These are phyloP conservation scores for Ianthella basta DNA, from an alignment of 37 sponge, comb jelly and placozoan genomes.

Conservation along the genomic window DNA sequence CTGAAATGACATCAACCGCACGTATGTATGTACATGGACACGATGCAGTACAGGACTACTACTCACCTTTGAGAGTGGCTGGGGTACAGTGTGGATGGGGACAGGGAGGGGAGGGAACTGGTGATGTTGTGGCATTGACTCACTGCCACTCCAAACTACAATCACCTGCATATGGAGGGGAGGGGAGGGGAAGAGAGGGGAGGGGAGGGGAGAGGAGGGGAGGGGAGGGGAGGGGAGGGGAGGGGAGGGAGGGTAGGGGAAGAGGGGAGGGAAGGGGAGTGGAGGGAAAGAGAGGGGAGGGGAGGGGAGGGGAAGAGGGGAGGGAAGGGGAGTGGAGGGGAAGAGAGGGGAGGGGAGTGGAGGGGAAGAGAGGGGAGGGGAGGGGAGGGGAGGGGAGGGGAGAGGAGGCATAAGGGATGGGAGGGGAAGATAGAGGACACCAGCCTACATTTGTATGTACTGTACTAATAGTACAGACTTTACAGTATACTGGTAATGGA, in stretches of 20 bases:
- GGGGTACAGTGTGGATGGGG: not conserved
- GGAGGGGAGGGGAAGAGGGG: slow-evolving; percentile 57
- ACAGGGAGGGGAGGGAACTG: not conserved
- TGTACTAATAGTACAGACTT: no score
- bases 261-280: no score
- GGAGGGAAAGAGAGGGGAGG: no score
- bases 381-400: no score
- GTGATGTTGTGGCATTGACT: slow-evolving; percentile 17
- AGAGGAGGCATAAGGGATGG: slow-evolving; percentile 28
- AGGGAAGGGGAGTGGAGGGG: no score
- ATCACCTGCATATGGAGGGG: slow-evolving; percentile 20
- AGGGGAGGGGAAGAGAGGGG: slow-evolving; percentile 19
- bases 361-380: no score
- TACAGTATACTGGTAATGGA: no score
- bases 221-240: not conserved
- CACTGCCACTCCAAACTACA: slow-evolving; percentile 30
- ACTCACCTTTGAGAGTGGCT: not conserved
- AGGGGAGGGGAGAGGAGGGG: not conserved
- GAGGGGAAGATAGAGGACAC: not conserved
- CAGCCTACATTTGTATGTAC: no score
- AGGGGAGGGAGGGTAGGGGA: no score
- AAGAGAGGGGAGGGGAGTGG: no score
- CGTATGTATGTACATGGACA: no score
- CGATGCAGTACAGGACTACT: not conserved
- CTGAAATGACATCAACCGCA: no score